Evolutionary conservation across 2,888 invertebrate species (phyloP), one percentile per base, ranked within the genome.

Genomic region (Sacculina carcini): DNA sequence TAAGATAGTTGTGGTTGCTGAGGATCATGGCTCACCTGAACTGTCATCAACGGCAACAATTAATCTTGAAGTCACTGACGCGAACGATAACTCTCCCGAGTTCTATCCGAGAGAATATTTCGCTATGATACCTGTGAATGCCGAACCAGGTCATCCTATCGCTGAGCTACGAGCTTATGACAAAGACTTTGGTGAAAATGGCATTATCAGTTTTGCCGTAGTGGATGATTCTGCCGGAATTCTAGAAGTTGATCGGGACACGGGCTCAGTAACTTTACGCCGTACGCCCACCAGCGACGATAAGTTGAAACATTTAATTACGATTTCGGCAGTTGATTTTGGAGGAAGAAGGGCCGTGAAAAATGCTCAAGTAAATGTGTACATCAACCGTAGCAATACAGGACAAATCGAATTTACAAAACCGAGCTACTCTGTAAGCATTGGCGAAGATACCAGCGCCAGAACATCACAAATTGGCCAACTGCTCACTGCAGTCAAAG

Each of bases 31-130:
- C 9, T 76, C 76, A 60, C 85, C 86, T 28, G 79, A 86, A 0
- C 80, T 86, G 63, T 84, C 86, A 19, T 84, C 90, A 7, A 85
- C 86, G 0, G 85, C 87, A 9, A 83, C 85, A 1, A 78, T 94
- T 49, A 72, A 74, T 60, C 66, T 94, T 6, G 76, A 71, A 57
- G 74, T 94, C 19, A 69, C 77, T 54, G 92, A 92, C 66, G 76
- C 85, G 14, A 92, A 94, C 65, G 92, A 94, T 66, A 90, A 92
- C 64, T 74, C 75, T 59, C 92, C 92, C 0, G 74, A 77, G 60
- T 90, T 94, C 69, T 90, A 90, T 68, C 92, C 92, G 1, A 74
- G 74, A 62, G 74, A 77, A 61, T 92, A 92, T 65, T 79, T 86
- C 62, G 73, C 81, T 58, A 73, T 77, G 40, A 69, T 89, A 40